A percentile compares a stretch with the other conserved stretches of the same genome.
phyloP scores from a whole-genome alignment of 2,113 vertebrate genomes.

The Pseudopodoces humilis region DNA sequence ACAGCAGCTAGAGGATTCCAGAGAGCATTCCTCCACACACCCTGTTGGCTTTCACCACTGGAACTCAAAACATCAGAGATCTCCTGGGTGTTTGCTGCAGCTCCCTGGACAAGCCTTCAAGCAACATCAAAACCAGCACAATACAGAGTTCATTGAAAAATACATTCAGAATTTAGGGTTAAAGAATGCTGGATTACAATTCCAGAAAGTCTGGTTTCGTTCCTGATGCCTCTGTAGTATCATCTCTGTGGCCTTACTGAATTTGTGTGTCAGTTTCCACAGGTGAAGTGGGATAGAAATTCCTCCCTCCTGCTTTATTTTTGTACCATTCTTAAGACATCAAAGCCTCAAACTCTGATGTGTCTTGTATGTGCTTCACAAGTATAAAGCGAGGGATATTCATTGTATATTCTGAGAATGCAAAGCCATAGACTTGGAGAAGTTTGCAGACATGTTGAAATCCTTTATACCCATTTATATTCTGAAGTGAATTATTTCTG shows the following conservation, averaged over 20 bases:
- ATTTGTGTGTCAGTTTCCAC: not conserved
- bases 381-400: not conserved
- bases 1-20: not conserved
- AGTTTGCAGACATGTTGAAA: not conserved
- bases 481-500: not conserved
- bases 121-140: not conserved
- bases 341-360: not conserved
- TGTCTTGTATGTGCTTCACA: not conserved
- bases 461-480: not conserved
- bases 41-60: not conserved
- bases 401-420: not conserved
- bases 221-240: not conserved
- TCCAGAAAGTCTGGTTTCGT: not conserved
- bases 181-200: not conserved
- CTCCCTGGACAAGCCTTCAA: not conserved
- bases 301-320: not conserved
- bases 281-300: not conserved
- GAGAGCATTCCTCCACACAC: not conserved
- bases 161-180: not conserved
- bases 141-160: not conserved
- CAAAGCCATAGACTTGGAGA: not conserved
- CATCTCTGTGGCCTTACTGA: not conserved
- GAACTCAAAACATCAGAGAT: not conserved
- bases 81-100: not conserved
- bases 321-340: not conserved